Conservation (phyloP, 2,888 invertebrate species). For the Linnaemya tessellans region DNA sequence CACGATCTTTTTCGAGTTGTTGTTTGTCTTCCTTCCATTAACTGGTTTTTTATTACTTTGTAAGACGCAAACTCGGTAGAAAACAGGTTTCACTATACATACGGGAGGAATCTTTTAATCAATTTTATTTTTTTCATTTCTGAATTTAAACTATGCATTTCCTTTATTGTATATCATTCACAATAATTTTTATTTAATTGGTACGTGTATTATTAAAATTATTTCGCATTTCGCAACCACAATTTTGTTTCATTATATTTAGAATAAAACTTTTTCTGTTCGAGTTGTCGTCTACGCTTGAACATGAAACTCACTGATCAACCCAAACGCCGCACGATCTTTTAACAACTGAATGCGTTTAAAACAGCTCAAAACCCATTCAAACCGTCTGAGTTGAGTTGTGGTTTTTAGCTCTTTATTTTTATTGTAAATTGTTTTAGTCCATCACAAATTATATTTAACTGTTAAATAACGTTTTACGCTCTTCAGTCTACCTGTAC, state of each 20-base stretch:
- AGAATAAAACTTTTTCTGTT: constrained; percentile 24
- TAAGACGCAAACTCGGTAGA: constrained; percentile 16
- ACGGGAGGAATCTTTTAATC: constrained; percentile 5
- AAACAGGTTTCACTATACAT: constrained; percentile 53
- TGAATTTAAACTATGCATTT: constrained; percentile 15
- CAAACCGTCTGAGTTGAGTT: constrained; percentile 29
- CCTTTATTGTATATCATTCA: background rate
- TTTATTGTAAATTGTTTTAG: constrained; percentile 41
- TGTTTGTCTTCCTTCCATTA: constrained; percentile 25
- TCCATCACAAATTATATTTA: background rate
- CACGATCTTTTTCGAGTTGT: constrained; percentile 5
- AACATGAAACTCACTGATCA: constrained; percentile 3
- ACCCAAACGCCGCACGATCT: constrained; percentile 49
- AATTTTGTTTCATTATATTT: constrained; percentile 49
- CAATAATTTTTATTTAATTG: background rate
- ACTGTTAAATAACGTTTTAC: constrained; percentile 1
- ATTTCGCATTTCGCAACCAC: constrained; percentile 45
- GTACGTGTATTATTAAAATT: constrained; percentile 2
- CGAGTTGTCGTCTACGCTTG: constrained; percentile 23
- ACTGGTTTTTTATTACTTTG: constrained; percentile 49
- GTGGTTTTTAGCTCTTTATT: constrained; percentile 14
- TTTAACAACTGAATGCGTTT: constrained; percentile 54
- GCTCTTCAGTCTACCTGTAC: background rate
- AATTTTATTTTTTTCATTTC: constrained; percentile 1
- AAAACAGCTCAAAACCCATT: constrained; percentile 51